Base-by-base conservation (phyloP, 2,888 invertebrate genomes). In the Omphaloscelis lunosa region DNA sequence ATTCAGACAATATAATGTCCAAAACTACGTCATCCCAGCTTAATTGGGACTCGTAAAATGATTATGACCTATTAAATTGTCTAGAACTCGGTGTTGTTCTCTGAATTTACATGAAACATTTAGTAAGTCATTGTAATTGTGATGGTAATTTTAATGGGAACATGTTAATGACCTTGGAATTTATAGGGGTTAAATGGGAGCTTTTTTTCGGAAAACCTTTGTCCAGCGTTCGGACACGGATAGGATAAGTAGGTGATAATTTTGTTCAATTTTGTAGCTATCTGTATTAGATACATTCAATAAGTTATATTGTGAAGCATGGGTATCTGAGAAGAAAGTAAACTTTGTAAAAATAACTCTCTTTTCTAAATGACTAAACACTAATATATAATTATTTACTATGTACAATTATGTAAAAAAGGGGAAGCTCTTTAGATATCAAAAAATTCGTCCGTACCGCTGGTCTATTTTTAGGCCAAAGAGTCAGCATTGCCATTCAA, bases 61-160 rank as follows among this genome's bases (percentile, higher is more conserved):
- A 89, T 92, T 90, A 93, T 86, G 86, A 90, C 85, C 91, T 88
- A 91, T 92, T 91, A 91, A 90, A 91, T 86, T 88, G 86, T 88
- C 88, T 89, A 87, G 86, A 91, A 90, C 89, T 89, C 88, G 85
- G 77, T 80, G 86, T 85, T 84, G 88, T 80, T 75, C 86, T 82
- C 76, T 79, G 79, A 78, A 89, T 87, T 82, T 85, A 82, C 80
- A 82, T 85, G 77, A 79, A 83, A 73, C 74, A 79, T 73, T 80
- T 68, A 70, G 61, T 80, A 67, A 63, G 69, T 81, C 56, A 63
- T 65, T 72, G 41, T 76, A 48, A 73, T 77, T 77, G 62, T 67
- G 41, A 67, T 76, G 66, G 56, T 67, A 77, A 70, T 76, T 69
- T 83, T 79, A 76, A 68, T 79, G 66, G 48, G 56, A 12, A 45